These are phyloP conservation scores for Remorina albescens DNA, from an alignment of 2,797 vertebrate species.

Conservation along the genomic window DNA sequence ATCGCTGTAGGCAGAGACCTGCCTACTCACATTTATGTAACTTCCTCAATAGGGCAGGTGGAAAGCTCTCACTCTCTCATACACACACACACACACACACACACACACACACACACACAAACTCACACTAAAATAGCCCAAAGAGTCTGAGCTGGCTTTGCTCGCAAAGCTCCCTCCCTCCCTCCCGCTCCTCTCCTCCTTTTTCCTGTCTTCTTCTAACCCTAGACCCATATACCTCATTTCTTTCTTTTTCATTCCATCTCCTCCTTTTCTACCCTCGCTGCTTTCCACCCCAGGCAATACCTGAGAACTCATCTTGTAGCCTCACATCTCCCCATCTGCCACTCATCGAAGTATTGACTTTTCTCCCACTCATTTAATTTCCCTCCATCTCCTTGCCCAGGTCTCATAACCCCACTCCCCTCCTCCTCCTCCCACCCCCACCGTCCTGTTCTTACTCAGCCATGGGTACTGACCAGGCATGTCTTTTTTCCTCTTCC, in stretches of 20 bases:
- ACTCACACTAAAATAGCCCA: constrained; percentile 60
- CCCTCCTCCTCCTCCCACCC: background rate
- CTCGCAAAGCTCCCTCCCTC: constrained; percentile 45
- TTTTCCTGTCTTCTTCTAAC: constrained; percentile 51
- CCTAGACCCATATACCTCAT: constrained; percentile 67
- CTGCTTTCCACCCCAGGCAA: constrained; percentile 62
- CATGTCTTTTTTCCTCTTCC: constrained; percentile 48
- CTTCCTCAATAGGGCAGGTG: constrained; percentile 72
- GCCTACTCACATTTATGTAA: constrained; percentile 82
- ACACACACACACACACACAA: constrained; percentile 20
- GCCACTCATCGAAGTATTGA: constrained; percentile 49
- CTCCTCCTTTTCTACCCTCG: constrained; percentile 44
- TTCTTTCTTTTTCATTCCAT: constrained; percentile 65
- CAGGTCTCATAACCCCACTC: constrained; percentile 33
- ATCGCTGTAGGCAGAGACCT: constrained; percentile 69
- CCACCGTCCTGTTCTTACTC: background rate
- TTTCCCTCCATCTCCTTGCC: constrained; percentile 58
- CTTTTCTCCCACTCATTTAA: constrained; percentile 49
- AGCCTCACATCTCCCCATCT: constrained; percentile 53
- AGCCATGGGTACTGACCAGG: constrained; percentile 52
- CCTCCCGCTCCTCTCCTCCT: constrained; percentile 28
- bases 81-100: background rate
- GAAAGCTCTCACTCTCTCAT: constrained; percentile 48
- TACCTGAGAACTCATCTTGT: constrained; percentile 62
- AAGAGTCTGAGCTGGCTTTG: constrained; percentile 59